These are phyloP conservation scores for Taenaris catops DNA, from an alignment of 2,888 invertebrate genomes.

Conservation along the genomic window DNA sequence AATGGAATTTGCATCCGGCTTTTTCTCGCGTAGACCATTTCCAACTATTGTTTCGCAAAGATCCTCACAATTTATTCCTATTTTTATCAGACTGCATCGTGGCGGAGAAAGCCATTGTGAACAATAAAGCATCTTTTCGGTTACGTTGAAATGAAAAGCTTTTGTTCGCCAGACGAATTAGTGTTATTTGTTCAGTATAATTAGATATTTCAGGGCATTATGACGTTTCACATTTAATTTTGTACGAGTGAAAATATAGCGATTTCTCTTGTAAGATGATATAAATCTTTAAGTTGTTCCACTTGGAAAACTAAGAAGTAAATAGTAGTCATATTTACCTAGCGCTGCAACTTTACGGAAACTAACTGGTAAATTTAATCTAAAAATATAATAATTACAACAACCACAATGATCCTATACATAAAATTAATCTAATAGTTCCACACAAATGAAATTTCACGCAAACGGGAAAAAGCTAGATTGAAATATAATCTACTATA, in stretches of 20 bases:
- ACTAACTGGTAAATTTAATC: too few species aligned
- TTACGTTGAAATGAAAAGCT: slow-evolving; percentile 49
- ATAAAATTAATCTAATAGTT: too few species aligned
- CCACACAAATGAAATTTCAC: too few species aligned
- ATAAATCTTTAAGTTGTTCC: too few species aligned
- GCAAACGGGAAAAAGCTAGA: too few species aligned
- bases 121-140: slow-evolving; percentile 59
- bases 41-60: slow-evolving; percentile 79
- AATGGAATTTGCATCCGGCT: slow-evolving; percentile 80
- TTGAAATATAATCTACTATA: too few species aligned
- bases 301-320: too few species aligned
- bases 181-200: slow-evolving; percentile 28
- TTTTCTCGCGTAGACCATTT: slow-evolving; percentile 76
- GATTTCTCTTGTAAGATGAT: too few species aligned
- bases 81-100: slow-evolving; percentile 65
- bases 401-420: too few species aligned
- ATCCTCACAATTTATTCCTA: slow-evolving; percentile 76
- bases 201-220: slow-evolving; percentile 18
- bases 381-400: too few species aligned
- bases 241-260: background rate
- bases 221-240: slow-evolving; percentile 8
- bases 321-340: too few species aligned
- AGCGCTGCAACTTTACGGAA: too few species aligned
- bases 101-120: slow-evolving; percentile 56
- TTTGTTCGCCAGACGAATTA: slow-evolving; percentile 42